Evolutionary conservation across 2,797 vertebrate species (phyloP), one percentile per base, ranked within the genome.

Genomic region (Pelodytes ibericus): DNA sequence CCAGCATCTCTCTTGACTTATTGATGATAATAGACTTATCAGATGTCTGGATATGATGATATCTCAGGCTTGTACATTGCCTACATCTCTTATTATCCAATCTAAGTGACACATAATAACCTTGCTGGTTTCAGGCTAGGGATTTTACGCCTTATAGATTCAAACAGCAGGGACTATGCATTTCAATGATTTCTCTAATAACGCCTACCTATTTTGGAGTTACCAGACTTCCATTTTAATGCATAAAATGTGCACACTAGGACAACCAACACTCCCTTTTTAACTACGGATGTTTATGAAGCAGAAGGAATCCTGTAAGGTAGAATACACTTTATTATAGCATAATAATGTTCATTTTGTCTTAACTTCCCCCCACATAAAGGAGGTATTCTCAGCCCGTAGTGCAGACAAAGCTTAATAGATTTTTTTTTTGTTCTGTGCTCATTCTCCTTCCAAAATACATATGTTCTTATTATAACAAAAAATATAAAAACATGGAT

Each of bases 1-100:
- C n/a, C 44, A 75, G 64, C 56, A 27, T 59, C 22, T 68, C 53
- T 75, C 67, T 65, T 72, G 44, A 66, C 57, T 16, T 67, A 72
- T n/a, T 78, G 68, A 59, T 67, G 44, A 68, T 56, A 44, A 39
- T 59, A 72, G 39, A 61, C 66, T 59, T 72, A 41, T 31, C 15
- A 30, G 53, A 8, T 36, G 4, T 16, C 13, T 10, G 29, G 30
- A 68, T 73, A 9, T 51, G 26, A 33, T 56, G 44, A 73, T 73
- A 27, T 47, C 27, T 18, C 25, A 2, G 18, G 24, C 31, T 41
- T 73, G 44, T 33, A 39, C 24, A 65, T 56, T 39, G 51, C 26
- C 44, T 47, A 24, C 26, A 31, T 44, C 20, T 8, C 26, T 11
- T 31, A 24, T 58, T 67, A 67, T 61, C 39, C 25, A 60, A 41